A percentile compares a stretch with the other conserved stretches of the same genome.
Evolutionary conservation across 2,797 vertebrate genomes (phyloP).

Genomic region (Poeciliopsis paucimaculata): DNA sequence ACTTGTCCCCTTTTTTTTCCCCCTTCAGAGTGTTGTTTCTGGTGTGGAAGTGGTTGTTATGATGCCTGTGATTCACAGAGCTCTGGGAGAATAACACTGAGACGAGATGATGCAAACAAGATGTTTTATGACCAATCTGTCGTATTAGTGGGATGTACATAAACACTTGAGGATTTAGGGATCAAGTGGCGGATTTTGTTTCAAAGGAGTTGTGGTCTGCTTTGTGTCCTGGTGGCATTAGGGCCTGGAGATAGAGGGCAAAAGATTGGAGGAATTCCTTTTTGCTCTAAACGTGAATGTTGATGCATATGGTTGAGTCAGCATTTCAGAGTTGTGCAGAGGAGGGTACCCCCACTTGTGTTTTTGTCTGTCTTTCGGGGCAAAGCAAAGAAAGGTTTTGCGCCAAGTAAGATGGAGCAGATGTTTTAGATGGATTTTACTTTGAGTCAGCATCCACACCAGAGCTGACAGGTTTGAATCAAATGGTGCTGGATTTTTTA

Average conservation of each 20-base stretch:
- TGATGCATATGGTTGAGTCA: constrained; percentile 34
- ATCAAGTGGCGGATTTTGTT: constrained; percentile 59
- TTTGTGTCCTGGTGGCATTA: constrained; percentile 58
- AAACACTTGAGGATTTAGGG: constrained; percentile 59
- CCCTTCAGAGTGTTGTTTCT: constrained; percentile 50
- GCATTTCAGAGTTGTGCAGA: constrained; percentile 41
- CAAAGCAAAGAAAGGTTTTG: constrained; percentile 39
- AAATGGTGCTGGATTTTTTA: constrained; percentile 34
- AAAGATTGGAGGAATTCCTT: constrained; percentile 35
- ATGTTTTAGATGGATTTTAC: constrained; percentile 68
- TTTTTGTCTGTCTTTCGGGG: constrained; percentile 53
- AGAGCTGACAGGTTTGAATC: constrained; percentile 20
- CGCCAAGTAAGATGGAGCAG: constrained; percentile 66
- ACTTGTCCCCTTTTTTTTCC: constrained; percentile 31
- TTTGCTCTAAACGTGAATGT: constrained; percentile 5
- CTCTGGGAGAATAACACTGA: constrained; percentile 39
- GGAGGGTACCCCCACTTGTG: constrained; percentile 52
- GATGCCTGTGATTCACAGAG: constrained; percentile 52
- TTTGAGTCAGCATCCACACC: constrained; percentile 54
- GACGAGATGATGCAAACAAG: constrained; percentile 58
- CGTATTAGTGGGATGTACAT: constrained; percentile 46
- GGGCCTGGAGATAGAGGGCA: constrained; percentile 38
- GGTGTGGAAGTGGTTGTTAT: constrained; percentile 40
- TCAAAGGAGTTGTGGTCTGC: constrained; percentile 68
- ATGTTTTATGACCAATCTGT: constrained; percentile 70